These are phyloP conservation scores for Parauchenoglanis ngamensis DNA, from an alignment of 2,797 vertebrate species.

Conservation along the genomic window DNA sequence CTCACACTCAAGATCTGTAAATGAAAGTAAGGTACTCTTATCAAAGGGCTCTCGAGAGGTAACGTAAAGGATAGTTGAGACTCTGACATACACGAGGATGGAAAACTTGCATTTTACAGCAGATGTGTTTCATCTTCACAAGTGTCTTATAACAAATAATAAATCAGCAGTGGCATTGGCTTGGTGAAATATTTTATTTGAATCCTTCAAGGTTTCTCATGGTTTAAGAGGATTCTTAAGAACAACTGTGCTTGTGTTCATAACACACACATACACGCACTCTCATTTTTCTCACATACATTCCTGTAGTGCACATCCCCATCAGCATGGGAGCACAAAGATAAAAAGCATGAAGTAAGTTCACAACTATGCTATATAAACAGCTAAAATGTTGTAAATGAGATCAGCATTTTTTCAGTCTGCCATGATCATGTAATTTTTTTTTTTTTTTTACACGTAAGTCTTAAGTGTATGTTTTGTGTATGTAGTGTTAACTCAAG, in stretches of 20 bases:
- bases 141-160: not conserved
- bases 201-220: conserved; percentile 58
- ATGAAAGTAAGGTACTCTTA: not conserved
- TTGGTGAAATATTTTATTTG: conserved; percentile 67
- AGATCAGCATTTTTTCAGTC: not conserved
- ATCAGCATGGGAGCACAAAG: conserved; percentile 43
- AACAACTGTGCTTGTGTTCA: conserved; percentile 53
- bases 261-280: conserved; percentile 38
- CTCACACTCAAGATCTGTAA: not conserved
- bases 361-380: conserved; percentile 47
- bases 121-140: not conserved
- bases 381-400: conserved; percentile 20
- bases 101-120: not conserved
- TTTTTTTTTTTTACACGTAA: no score
- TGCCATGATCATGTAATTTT: not conserved
- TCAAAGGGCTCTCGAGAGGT: not conserved
- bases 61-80: not conserved
- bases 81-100: not conserved
- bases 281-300: conserved; percentile 19
- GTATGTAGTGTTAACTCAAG: not conserved
- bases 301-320: conserved; percentile 29
- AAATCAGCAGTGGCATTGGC: conserved; percentile 10
- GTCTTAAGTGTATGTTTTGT: not conserved
- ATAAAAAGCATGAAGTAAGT: conserved; percentile 41
- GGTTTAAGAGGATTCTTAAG: conserved; percentile 59